A percentile compares a stretch with the other conserved stretches of the same genome.
Evolutionary conservation across 1,140 invertebrate genomes (phyloP).

Genomic region (Trinorchestia longiramus): DNA sequence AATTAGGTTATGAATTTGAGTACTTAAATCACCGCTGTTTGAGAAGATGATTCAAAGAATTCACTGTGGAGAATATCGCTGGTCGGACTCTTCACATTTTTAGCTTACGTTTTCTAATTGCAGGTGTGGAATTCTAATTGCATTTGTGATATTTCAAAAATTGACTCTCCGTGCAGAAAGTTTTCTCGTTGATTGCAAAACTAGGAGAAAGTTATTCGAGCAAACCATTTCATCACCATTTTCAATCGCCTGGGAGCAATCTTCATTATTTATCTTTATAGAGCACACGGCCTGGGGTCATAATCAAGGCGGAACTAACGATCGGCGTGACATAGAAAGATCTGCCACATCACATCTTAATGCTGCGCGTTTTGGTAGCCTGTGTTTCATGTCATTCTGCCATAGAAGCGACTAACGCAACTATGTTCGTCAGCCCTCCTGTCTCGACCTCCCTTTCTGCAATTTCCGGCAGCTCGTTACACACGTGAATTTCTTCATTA

Average conservation of each 20-base stretch:
- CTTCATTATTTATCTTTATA: background rate
- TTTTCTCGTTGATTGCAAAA: background rate
- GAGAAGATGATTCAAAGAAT: background rate
- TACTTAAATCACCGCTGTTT: background rate
- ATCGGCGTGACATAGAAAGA: slow-evolving; percentile 23
- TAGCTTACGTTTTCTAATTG: background rate
- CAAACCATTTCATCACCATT: background rate
- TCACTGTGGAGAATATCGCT: background rate
- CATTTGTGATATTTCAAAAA: background rate
- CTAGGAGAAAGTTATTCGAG: background rate
- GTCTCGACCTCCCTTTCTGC: background rate
- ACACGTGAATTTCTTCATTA: slow-evolving; percentile 54
- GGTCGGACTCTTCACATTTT: background rate
- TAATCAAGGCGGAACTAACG: background rate
- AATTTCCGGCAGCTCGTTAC: slow-evolving; percentile 39
- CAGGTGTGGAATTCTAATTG: background rate
- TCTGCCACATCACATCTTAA: slow-evolving; percentile 45
- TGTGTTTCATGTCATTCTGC: slow-evolving; percentile 34
- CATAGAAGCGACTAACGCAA: slow-evolving; percentile 32
- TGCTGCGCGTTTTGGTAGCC: background rate
- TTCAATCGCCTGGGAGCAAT: background rate
- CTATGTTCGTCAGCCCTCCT: slow-evolving; percentile 20
- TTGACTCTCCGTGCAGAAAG: background rate
- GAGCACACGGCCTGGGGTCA: background rate
- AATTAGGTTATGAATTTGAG: background rate